Evolutionary conservation across 2,797 vertebrate genomes (phyloP), one percentile per base, ranked within the genome.

Genomic region (Scarus forsteni): DNA sequence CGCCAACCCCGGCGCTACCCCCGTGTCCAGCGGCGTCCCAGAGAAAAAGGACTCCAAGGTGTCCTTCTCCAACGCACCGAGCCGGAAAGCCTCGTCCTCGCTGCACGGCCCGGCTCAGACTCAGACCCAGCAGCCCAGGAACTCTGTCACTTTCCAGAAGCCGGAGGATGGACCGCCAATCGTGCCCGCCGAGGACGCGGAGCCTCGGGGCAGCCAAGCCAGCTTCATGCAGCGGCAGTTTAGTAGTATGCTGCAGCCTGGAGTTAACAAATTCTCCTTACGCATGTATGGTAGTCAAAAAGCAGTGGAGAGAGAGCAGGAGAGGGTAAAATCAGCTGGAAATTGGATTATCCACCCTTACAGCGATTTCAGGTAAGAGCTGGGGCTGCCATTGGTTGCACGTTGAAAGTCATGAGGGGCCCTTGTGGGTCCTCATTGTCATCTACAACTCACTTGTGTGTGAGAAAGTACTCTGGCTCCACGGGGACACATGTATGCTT

Each of bases 301-400:
- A 90, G 98, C 96, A 42, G 97, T 99, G 77, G 98, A 99, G 79
- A 87, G 94, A 57, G 98, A 99, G 84, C 97, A 98, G 87, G 96
- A 98, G 89, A 94, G 98, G 64, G 97, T 99, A 19, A 99, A 99
- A 91, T 98, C 97, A 52, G 98, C 98, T 63, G 98, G 98, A 60
- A 97, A 97, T 80, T 99, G 98, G 98, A 99, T 99, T 93, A 99
- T 99, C 79, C 98, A 99, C 67, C 98, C 98, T n/a, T 99, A 98
- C 95, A 99, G 98, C 90, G 98, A 98, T 92, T 99, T 99, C 96
- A 98, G 97, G 97, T 99, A 90, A 93, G 92, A 84, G 77, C 70
- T 65, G 67, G 50, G 60, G 66, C 65, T 74, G 73, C 59, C 52
- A 66, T 62, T 66, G 64, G 80, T 38, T 54, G 60, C 78, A 84